Evolutionary conservation across 2,797 vertebrate genomes (phyloP).

Genomic region (Chloroceryle inda): DNA sequence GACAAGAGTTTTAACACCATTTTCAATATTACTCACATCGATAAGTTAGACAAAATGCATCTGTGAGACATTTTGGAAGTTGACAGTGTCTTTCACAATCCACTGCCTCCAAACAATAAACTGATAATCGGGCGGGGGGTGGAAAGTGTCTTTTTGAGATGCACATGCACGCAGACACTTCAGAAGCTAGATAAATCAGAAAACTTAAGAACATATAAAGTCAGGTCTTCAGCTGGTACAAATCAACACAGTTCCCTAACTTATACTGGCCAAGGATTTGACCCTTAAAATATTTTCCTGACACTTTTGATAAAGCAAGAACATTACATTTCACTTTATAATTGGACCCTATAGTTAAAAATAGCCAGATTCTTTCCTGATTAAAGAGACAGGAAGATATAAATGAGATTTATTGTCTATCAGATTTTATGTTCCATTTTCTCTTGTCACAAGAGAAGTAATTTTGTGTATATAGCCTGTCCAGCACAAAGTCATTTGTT

Average conservation of each 20-base stretch:
- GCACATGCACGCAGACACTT: not conserved
- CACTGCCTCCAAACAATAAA: not conserved
- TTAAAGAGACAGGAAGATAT: constrained; percentile 66
- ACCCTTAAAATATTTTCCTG: constrained; percentile 66
- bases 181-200: not conserved
- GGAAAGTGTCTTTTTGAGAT: not conserved
- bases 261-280: constrained; percentile 33
- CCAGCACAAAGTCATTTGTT: constrained; percentile 53
- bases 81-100: not conserved
- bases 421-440: constrained; percentile 72
- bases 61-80: not conserved
- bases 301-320: constrained; percentile 61
- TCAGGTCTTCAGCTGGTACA: constrained; percentile 39
- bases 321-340: constrained; percentile 65
- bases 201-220: constrained; percentile 30
- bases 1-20: not conserved
- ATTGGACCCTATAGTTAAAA: constrained; percentile 58
- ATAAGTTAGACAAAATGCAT: not conserved
- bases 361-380: constrained; percentile 62
- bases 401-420: constrained; percentile 71
- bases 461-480: constrained; percentile 60
- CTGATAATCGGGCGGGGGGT: not conserved
- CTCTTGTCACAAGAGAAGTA: constrained; percentile 59
- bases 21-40: not conserved
- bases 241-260: constrained; percentile 31